A percentile compares a stretch with the other conserved stretches of the same genome.
These are phyloP conservation scores for Lepus europaeus DNA, from an alignment of 2,113 vertebrate species.

Conservation along the genomic window DNA sequence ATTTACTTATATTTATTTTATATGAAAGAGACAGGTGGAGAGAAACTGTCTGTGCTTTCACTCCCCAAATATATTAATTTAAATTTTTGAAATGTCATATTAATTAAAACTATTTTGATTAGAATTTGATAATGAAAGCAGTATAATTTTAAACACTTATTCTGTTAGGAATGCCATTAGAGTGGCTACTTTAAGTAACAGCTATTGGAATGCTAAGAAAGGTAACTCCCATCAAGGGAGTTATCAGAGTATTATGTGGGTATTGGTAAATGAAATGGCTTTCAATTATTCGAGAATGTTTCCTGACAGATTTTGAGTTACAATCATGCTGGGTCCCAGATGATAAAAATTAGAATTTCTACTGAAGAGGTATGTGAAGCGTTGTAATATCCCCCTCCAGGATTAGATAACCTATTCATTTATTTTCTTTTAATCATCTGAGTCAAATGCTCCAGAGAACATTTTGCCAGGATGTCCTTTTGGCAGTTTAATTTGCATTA, in stretches of 20 bases:
- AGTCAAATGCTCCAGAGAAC: slow-evolving; percentile 8
- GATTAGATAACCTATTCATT: slow-evolving; percentile 22
- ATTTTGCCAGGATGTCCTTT: slow-evolving; percentile 31
- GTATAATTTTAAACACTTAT: neutral
- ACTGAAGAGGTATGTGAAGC: neutral
- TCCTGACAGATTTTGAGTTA: neutral
- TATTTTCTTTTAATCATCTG: slow-evolving; percentile 46
- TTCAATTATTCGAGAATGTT: neutral
- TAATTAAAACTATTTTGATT: neutral
- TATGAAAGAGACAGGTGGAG: no score
- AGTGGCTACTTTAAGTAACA: neutral
- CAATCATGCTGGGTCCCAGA: neutral
- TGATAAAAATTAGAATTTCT: slow-evolving; percentile 10
- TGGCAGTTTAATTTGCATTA: slow-evolving; percentile 48
- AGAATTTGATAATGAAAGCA: neutral
- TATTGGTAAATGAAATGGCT: neutral
- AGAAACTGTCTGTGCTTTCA: no score
- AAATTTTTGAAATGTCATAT: neutral
- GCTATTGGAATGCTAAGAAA: neutral
- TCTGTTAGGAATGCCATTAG: neutral
- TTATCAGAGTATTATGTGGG: neutral
- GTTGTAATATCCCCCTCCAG: neutral
- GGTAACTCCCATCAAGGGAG: neutral
- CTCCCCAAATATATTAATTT: neutral
- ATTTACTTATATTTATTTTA: no score